Base-by-base conservation (phyloP, 2,888 invertebrate species). In the Melanotus villosus region DNA sequence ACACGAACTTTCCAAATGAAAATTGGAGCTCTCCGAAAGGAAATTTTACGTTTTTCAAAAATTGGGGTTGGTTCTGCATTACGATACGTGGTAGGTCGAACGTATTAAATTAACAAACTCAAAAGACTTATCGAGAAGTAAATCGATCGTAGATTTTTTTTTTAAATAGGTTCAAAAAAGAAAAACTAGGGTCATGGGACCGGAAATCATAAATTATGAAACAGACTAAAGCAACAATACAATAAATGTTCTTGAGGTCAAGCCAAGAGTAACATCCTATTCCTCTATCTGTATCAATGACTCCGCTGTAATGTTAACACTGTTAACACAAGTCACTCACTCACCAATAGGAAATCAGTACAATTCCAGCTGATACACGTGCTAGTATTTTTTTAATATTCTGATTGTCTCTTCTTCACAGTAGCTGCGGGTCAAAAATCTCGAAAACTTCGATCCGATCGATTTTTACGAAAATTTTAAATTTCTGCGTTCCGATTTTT, bases 181-280 rank as follows among this genome's bases (percentile, higher is more conserved):
- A 30, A 50, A 59, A 50, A 14, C 34, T 52, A 52, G 70, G 70
- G 70, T 70, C 66, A 70, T 47, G 43, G 43, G 59, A 63, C 70
- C 70, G 70, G 70, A 70, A 63, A 66, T 66, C 23, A 58, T 66
- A 66, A 66, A 70, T 70, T 70, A 70, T 63, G 56, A 65, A 66
- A 63, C 57, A 66, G 59, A 54, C 56, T 54, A 64, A 52, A 57
- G 68, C 41, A 68, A 68, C 64, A 68, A 68, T 64, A 65, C 65
- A 65, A 65, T 50, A 65, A 68, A 68, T 68, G 68, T 68, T 68
- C 64, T 68, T 68, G 59, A 68, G 68, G 68, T 68, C 68, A 68
- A 68, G 68, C 58, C 50, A 54, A n/a, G 62, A 63, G 59, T 59
- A 65, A 63, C 68, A 63, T 68, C 62, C 62, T 63, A 63, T 57